Evolutionary conservation across 2,113 vertebrate genomes (phyloP).

Genomic region (Bostrychus sinensis): DNA sequence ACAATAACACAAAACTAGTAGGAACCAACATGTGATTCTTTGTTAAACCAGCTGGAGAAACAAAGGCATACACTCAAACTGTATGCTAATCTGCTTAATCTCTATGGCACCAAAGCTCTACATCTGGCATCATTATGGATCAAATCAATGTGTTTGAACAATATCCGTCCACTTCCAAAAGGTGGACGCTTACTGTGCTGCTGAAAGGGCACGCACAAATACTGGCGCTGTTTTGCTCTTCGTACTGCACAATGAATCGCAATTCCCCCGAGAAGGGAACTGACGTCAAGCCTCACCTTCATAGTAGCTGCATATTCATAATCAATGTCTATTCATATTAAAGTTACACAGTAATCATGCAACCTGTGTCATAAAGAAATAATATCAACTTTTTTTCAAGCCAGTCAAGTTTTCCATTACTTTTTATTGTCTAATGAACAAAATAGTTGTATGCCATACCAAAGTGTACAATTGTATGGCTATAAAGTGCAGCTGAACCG

Average conservation of each 20-base stretch:
- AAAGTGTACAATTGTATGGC: neutral
- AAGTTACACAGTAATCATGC: conserved; percentile 15
- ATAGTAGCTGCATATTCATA: conserved; percentile 56
- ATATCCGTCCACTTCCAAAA: conserved; percentile 19
- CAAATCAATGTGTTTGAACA: conserved; percentile 37
- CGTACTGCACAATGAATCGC: conserved; percentile 59
- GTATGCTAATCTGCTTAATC: conserved; percentile 40
- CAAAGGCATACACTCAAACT: conserved; percentile 34
- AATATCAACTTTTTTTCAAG: too few species aligned
- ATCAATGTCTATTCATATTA: conserved; percentile 28
- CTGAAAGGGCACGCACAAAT: conserved; percentile 48
- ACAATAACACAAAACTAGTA: neutral
- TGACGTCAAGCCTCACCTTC: conserved; percentile 67
- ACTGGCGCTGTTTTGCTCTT: conserved; percentile 41
- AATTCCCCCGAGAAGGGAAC: conserved; percentile 54
- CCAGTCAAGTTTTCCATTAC: neutral
- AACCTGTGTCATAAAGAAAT: neutral
- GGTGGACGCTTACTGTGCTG: conserved; percentile 36
- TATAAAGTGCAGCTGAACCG: neutral
- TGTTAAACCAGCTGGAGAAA: conserved; percentile 27
- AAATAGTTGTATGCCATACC: neutral
- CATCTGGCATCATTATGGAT: conserved; percentile 40
- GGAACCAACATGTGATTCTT: conserved; percentile 22
- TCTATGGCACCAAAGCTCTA: conserved; percentile 41
- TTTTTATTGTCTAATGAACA: neutral